Conservation (phyloP, 2,113 vertebrate species). For the Equus przewalskii region DNA sequence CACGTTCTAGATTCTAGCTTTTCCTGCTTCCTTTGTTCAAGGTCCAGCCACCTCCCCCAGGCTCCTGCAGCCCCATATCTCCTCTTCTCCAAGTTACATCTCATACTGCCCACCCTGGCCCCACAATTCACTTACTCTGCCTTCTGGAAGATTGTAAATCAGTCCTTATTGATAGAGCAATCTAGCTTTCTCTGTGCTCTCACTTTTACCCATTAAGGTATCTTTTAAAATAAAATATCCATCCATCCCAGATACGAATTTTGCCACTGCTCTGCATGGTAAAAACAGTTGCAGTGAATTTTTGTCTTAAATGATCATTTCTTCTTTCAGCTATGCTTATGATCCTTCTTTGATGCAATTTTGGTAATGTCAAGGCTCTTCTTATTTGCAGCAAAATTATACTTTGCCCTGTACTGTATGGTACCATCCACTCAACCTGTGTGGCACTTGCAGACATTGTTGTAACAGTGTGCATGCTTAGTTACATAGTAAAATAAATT, state of each 20-base stretch:
- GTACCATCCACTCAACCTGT: neutral
- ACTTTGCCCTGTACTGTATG: neutral
- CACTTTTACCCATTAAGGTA: neutral
- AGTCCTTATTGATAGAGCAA: neutral
- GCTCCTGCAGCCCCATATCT: neutral
- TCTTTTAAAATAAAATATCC: conserved; percentile 33
- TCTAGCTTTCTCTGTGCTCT: neutral
- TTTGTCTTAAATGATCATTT: neutral
- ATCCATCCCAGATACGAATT: neutral
- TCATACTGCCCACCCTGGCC: too few species aligned
- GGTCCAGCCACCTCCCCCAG: neutral
- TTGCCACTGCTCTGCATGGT: neutral
- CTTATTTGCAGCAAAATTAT: neutral
- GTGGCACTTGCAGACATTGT: neutral
- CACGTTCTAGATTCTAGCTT: neutral
- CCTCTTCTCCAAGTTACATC: neutral
- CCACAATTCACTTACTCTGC: neutral
- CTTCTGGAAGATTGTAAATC: neutral
- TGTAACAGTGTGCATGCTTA: neutral
- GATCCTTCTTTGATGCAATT: neutral
- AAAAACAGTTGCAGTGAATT: neutral
- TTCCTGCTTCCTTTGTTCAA: neutral
- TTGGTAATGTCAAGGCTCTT: neutral
- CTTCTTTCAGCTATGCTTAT: neutral
- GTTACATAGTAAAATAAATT: neutral